These are phyloP conservation scores for Ailuropoda melanoleuca DNA, from an alignment of 2,113 vertebrate species.

Conservation along the genomic window DNA sequence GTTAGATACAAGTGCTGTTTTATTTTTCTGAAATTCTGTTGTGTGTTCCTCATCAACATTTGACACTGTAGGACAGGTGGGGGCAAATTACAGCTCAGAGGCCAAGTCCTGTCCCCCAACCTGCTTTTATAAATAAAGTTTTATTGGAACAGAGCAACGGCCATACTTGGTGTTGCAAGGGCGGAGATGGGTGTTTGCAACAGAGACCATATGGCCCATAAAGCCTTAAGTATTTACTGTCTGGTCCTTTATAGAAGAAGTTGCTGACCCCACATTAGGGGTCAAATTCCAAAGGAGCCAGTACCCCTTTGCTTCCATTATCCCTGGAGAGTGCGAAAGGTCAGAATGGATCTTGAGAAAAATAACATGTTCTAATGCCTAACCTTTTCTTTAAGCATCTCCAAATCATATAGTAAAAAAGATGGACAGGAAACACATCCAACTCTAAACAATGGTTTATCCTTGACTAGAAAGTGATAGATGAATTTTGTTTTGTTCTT, in stretches of 20 bases:
- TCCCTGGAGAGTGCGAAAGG: fast-evolving
- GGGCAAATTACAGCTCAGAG: background rate
- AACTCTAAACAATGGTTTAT: background rate
- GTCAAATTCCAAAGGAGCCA: fast-evolving
- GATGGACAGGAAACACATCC: background rate
- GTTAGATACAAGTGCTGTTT: background rate
- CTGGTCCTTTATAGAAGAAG: background rate
- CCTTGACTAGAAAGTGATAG: background rate
- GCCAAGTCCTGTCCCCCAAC: fast-evolving
- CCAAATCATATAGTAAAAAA: background rate
- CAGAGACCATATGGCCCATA: fast-evolving
- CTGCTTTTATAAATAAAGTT: background rate
- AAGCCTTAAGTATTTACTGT: background rate
- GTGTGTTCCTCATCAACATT: background rate
- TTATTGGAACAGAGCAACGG: background rate
- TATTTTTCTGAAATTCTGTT: background rate
- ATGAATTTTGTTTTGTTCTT: background rate
- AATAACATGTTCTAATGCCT: background rate
- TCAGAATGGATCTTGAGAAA: background rate
- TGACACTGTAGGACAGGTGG: too few relatives aligned
- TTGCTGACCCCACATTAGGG: background rate
- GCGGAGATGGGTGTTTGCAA: background rate
- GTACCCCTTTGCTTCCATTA: background rate
- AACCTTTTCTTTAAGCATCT: background rate
- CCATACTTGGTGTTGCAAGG: background rate